phyloP scores from a whole-genome alignment of 2,888 invertebrate species.

The Andrena marginata region DNA sequence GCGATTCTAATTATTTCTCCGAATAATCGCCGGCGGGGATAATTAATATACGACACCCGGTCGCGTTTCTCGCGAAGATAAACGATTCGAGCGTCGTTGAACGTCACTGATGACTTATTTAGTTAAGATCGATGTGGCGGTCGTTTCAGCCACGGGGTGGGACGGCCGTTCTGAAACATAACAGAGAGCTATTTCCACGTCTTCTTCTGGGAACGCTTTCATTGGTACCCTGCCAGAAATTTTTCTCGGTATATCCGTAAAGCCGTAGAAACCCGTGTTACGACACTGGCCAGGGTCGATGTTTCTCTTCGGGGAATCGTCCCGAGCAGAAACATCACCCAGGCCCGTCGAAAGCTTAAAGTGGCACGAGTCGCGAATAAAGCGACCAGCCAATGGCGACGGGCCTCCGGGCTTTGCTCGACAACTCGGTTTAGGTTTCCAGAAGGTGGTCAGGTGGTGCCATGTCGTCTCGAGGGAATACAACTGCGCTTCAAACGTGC shows the following conservation, averaged over 20 bases:
- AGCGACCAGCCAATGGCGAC: slow-evolving; percentile 37
- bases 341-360: slow-evolving; percentile 57
- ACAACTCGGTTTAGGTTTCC: neutral
- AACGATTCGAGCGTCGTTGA: neutral
- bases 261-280: slow-evolving; percentile 65
- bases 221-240: slow-evolving; percentile 69
- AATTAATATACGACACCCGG: neutral
- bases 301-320: slow-evolving; percentile 69
- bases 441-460: slow-evolving; percentile 38
- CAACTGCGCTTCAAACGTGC: slow-evolving; percentile 40
- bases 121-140: slow-evolving; percentile 30
- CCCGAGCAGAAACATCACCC: slow-evolving; percentile 59
- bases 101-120: slow-evolving; percentile 31
- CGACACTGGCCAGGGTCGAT: slow-evolving; percentile 59
- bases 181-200: slow-evolving; percentile 65
- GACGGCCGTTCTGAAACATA: slow-evolving; percentile 49
- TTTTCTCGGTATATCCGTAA: slow-evolving; percentile 68
- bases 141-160: neutral
- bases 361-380: slow-evolving; percentile 65
- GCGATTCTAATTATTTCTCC: neutral
- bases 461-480: slow-evolving; percentile 25
- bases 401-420: slow-evolving; percentile 10
- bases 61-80: neutral
- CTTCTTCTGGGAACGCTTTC: slow-evolving; percentile 69
- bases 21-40: neutral